Evolutionary conservation across 2,113 vertebrate genomes (phyloP).

Genomic region (Strigops habroptila): DNA sequence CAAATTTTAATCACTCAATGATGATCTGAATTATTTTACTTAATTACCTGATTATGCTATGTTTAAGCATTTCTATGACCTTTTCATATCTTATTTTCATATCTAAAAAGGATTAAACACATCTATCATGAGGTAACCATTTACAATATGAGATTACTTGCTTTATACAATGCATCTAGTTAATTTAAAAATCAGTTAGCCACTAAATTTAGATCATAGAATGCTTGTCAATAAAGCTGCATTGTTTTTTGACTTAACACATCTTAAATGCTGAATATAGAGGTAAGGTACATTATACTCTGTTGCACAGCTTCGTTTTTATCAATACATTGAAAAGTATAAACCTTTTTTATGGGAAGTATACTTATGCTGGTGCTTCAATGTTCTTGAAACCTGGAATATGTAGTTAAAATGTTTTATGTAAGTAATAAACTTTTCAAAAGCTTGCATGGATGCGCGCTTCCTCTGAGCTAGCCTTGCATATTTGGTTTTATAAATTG

Average conservation of each 20-base stretch:
- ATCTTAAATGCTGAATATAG: neutral
- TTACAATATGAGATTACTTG: neutral
- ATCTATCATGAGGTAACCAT: constrained; percentile 15
- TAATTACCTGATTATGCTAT: constrained; percentile 49
- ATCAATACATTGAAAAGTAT: neutral
- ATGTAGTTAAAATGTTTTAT: neutral
- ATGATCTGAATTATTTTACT: constrained; percentile 42
- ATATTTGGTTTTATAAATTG: neutral
- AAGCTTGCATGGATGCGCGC: neutral
- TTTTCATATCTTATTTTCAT: constrained; percentile 40
- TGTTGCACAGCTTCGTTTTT: neutral
- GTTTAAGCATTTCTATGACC: constrained; percentile 44
- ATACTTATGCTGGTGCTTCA: neutral
- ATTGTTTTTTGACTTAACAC: neutral
- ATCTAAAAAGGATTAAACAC: constrained; percentile 12
- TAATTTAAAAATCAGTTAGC: neutral
- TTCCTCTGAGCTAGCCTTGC: neutral
- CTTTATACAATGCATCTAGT: neutral
- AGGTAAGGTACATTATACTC: neutral
- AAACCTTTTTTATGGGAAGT: neutral
- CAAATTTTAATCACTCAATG: constrained; percentile 44
- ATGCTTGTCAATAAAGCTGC: neutral
- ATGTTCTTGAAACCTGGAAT: neutral
- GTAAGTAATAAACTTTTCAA: neutral
- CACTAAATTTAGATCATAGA: neutral